These are phyloP conservation scores for Lutraria rhynchaena DNA, from an alignment of 1,140 invertebrate genomes.

Conservation along the genomic window DNA sequence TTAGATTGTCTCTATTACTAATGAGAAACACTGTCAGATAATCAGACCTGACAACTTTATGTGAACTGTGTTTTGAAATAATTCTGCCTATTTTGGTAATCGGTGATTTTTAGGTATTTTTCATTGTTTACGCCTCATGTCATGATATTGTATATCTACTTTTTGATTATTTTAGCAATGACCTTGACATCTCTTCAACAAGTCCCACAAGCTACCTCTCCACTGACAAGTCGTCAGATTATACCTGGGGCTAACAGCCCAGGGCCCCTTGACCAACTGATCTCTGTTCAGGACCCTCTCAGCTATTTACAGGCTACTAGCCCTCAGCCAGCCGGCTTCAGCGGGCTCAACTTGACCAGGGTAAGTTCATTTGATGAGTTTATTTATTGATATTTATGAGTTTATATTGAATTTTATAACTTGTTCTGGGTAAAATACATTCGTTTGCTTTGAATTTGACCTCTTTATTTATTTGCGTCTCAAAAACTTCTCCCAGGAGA, in stretches of 20 bases:
- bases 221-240: slow-evolving; percentile 42
- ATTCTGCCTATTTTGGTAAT: too few relatives aligned
- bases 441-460: neutral
- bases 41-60: too few relatives aligned
- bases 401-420: neutral
- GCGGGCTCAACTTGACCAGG: slow-evolving; percentile 88
- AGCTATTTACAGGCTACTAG: slow-evolving; percentile 96
- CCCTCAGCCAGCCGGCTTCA: slow-evolving; percentile 93
- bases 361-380: slow-evolving; percentile 24
- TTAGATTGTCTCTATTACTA: too few relatives aligned
- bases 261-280: slow-evolving; percentile 91
- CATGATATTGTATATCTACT: too few relatives aligned
- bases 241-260: slow-evolving; percentile 91
- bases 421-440: neutral
- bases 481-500: too few relatives aligned
- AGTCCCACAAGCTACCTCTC: slow-evolving; percentile 58
- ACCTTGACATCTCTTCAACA: slow-evolving; percentile 43
- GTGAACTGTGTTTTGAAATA: too few relatives aligned
- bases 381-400: neutral
- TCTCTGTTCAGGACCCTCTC: slow-evolving; percentile 90
- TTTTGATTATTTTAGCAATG: slow-evolving; percentile 41
- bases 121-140: too few relatives aligned
- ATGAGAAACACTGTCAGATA: too few relatives aligned
- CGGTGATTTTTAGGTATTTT: too few relatives aligned
- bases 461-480: neutral